Evolutionary conservation across 2,888 invertebrate genomes (phyloP).

Genomic region (Aethes cnicana): DNA sequence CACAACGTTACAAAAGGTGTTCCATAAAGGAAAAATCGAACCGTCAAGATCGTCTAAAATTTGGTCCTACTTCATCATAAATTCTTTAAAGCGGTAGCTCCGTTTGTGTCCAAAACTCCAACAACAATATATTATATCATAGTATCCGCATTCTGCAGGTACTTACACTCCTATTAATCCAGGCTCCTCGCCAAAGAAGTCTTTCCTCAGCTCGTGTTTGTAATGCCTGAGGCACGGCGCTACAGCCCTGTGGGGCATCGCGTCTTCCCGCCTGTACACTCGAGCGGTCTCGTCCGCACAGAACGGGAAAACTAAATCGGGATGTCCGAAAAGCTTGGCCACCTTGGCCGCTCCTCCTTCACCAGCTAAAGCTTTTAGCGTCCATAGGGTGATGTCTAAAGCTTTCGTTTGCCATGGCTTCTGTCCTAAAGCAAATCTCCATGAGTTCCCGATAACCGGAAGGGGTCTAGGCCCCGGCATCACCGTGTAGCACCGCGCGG

Average conservation of each 20-base stretch:
- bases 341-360: conserved; percentile 83
- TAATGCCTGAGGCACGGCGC: conserved; percentile 89
- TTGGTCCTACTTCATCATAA: too few relatives aligned
- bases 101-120: too few relatives aligned
- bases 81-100: too few relatives aligned
- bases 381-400: conserved; percentile 76
- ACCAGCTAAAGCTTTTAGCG: conserved; percentile 72
- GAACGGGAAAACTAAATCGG: conserved; percentile 88
- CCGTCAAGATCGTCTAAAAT: too few relatives aligned
- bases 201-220: conserved; percentile 85
- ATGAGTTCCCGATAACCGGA: conserved; percentile 89
- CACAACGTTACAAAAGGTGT: too few relatives aligned
- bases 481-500: conserved; percentile 81
- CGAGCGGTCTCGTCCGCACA: conserved; percentile 88
- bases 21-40: too few relatives aligned
- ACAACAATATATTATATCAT: too few relatives aligned
- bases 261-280: conserved; percentile 86
- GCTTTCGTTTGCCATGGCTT: conserved; percentile 79
- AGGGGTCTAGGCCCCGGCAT: conserved; percentile 89
- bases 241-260: conserved; percentile 87
- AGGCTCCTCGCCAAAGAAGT: conserved; percentile 87
- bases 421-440: conserved; percentile 87
- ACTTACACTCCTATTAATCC: conserved; percentile 90
- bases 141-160: too few relatives aligned
- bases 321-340: conserved; percentile 88